Evolutionary conservation across 1,140 invertebrate species (phyloP), one percentile per base, ranked within the genome.

Genomic region (Drosophila mojavensis): DNA sequence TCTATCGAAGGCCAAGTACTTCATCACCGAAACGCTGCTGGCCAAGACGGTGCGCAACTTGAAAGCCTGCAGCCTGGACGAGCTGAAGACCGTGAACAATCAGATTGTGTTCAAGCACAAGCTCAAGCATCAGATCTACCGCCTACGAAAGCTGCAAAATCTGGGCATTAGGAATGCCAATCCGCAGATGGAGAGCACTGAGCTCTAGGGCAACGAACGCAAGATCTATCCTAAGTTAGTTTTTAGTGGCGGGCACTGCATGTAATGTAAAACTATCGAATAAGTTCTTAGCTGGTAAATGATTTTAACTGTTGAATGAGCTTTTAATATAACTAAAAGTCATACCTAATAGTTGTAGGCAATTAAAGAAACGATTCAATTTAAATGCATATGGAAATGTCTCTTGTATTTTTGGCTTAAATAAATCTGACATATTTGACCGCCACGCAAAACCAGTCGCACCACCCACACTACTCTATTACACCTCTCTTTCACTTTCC

Each of bases 41-140:
- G 66, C 71, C 47, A 80, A 85, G 30, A 91, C 78, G 5, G 76
- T 91, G 50, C 77, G 77, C 26, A 89, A 91, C 50, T 53, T 91
- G 9, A 75, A 89, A 5, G 74, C 74, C 24, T 80, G 79, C 84
- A 82, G 54, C 59, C 26, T 75, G 5, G 89, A 91, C 26, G 89
- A 91, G 1, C 55, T 91, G 28, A 84, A 70, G 47, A 80, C 78
- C 7, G 84, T 91, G 20, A 89, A 89, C 51, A 70, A 83, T 56
- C 89, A 91, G 66, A 75, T 91, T 36, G 59, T 76, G 30, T 91
- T 91, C 48, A 81, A 84, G 43, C 81, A 91, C 30, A 89, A 91
- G 47, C 65, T 91, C 0, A 73, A 78, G 26, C 66, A 75, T 61
- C 81, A 91, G 48, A 79, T 91, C 9, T 69, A 76, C 43, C 81